Evolutionary conservation across 2,797 vertebrate genomes (phyloP).

Genomic region (Galagoides demidoff): DNA sequence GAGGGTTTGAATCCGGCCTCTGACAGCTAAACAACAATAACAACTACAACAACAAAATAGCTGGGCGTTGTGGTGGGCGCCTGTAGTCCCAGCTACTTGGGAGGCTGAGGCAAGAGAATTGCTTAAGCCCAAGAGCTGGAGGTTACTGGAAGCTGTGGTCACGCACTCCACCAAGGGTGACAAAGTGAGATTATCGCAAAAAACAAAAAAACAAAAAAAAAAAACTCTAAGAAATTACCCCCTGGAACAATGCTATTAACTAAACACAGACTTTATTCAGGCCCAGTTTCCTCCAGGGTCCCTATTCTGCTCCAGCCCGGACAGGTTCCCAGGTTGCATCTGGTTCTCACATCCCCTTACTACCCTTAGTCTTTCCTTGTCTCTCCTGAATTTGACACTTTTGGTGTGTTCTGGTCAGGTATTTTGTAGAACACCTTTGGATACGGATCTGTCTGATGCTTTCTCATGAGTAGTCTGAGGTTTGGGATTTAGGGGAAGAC

Average conservation of each 20-base stretch:
- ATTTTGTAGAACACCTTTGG: not conserved
- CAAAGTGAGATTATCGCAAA: no score
- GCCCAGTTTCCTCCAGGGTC: not conserved
- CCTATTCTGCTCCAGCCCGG: not conserved
- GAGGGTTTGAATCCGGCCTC: no score
- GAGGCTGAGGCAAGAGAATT: no score
- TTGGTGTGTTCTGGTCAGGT: not conserved
- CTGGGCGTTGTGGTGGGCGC: no score
- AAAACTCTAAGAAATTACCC: no score
- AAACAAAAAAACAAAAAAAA: no score
- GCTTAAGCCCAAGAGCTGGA: no score
- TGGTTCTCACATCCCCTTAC: not conserved
- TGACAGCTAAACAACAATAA: no score
- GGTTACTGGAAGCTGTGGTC: no score
- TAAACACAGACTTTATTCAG: not conserved
- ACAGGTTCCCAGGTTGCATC: not conserved
- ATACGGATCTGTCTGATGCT: not conserved
- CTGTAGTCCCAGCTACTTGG: no score
- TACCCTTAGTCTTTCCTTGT: not conserved
- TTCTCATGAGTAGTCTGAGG: not conserved
- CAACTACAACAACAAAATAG: no score
- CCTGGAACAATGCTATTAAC: not conserved
- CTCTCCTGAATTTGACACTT: not conserved
- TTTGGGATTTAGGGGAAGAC: not conserved
- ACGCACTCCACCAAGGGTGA: no score